Percentiles rank a stretch among this genome's conserved stretches.
These are phyloP conservation scores for Cremastobaeus sp. DNA, from an alignment of 2,888 invertebrate species.

Conservation along the genomic window DNA sequence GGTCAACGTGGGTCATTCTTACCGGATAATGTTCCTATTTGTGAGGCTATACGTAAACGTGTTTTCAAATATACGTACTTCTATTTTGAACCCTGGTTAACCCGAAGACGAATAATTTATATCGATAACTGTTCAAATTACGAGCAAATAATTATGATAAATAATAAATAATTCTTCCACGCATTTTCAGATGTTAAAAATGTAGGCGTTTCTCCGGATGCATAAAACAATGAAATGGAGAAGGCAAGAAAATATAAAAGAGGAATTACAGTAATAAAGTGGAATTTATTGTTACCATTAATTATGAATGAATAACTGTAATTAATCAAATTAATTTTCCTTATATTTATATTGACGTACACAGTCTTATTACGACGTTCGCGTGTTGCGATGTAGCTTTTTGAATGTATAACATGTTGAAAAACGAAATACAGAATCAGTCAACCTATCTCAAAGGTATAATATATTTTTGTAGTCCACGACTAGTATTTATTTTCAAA, in stretches of 20 bases:
- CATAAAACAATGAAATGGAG: neutral
- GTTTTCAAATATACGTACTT: too few relatives aligned
- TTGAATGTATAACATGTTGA: constrained; percentile 68
- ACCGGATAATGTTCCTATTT: too few relatives aligned
- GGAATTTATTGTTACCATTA: constrained; percentile 71
- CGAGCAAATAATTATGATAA: too few relatives aligned
- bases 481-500: constrained; percentile 59
- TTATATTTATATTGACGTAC: constrained; percentile 76
- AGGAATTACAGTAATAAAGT: constrained; percentile 69
- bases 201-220: too few relatives aligned
- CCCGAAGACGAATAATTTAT: too few relatives aligned
- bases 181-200: too few relatives aligned
- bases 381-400: constrained; percentile 70
- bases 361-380: constrained; percentile 77
- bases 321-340: constrained; percentile 71
- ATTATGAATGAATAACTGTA: constrained; percentile 68
- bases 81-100: too few relatives aligned
- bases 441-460: constrained; percentile 66
- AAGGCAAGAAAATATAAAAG: constrained; percentile 12
- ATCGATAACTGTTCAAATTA: too few relatives aligned
- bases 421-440: constrained; percentile 72
- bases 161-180: too few relatives aligned
- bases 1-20: too few relatives aligned
- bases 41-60: too few relatives aligned
- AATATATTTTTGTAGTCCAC: constrained; percentile 62